Evolutionary conservation across 1,140 invertebrate species (phyloP).

Genomic region (Tyrophagus putrescentiae): DNA sequence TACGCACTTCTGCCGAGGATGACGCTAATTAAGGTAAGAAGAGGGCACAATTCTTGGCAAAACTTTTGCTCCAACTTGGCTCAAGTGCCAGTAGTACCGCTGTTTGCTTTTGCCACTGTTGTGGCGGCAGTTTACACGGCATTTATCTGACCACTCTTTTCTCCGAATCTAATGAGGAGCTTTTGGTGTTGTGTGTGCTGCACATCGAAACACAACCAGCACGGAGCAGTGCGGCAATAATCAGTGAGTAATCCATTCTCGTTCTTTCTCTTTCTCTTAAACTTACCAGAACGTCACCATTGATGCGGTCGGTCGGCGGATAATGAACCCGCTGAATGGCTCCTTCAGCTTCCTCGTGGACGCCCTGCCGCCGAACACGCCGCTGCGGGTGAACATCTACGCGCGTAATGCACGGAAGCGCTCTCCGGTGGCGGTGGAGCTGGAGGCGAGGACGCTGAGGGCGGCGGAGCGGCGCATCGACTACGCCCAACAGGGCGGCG

Average conservation of each 20-base stretch:
- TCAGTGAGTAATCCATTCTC: no score
- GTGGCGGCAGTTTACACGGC: not conserved
- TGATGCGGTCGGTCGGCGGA: constrained; percentile 9
- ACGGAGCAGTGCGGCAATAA: no score
- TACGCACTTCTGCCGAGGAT: not conserved
- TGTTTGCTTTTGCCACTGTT: not conserved
- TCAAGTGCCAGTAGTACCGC: no score
- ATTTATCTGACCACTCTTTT: not conserved
- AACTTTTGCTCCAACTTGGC: no score
- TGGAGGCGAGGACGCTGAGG: not conserved
- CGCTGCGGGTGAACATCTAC: constrained; percentile 1
- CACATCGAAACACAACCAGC: no score
- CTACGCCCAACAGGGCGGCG: not conserved
- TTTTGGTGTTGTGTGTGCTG: not conserved
- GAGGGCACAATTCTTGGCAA: no score
- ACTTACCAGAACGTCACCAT: constrained; percentile 10
- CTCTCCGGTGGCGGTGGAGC: not conserved
- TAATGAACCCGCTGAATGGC: constrained; percentile 6
- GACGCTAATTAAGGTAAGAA: constrained; percentile 10
- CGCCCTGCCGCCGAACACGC: constrained; percentile 7
- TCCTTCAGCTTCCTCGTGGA: not conserved
- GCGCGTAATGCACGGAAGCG: constrained; percentile 3
- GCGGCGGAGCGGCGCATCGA: constrained; percentile 14
- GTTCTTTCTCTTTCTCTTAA: no score
- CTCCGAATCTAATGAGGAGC: not conserved